A percentile compares a stretch with the other conserved stretches of the same genome.
Evolutionary conservation across 2,797 vertebrate genomes (phyloP).

Genomic region (Cyclopterus lumpus): DNA sequence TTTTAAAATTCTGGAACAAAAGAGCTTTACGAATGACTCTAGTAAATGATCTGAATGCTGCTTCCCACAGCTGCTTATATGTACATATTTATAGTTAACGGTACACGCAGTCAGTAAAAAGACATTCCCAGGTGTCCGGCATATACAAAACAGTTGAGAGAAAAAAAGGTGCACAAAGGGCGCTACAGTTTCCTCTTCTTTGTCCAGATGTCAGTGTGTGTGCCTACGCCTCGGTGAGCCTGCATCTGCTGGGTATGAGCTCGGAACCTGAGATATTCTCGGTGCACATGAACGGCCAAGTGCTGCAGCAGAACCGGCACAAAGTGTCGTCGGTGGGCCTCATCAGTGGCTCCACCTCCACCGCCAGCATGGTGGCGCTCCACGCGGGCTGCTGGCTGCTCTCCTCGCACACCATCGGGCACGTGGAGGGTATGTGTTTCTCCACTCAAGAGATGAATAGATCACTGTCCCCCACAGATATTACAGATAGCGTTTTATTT

Average conservation of each 20-base stretch:
- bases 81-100: background rate
- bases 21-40: background rate
- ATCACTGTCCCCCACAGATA: background rate
- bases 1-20: background rate
- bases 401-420: slow-evolving; percentile 88
- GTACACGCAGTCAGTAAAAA: background rate
- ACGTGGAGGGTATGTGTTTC: slow-evolving; percentile 87
- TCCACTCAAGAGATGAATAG: background rate
- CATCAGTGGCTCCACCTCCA: slow-evolving; percentile 86
- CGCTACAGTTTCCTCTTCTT: background rate
- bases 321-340: slow-evolving; percentile 89
- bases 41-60: background rate
- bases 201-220: slow-evolving; percentile 87
- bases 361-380: slow-evolving; percentile 86
- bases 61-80: background rate
- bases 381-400: slow-evolving; percentile 90
- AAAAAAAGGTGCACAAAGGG: background rate
- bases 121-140: background rate
- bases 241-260: slow-evolving; percentile 95
- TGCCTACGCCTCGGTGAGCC: slow-evolving; percentile 85
- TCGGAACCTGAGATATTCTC: slow-evolving; percentile 93
- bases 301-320: slow-evolving; percentile 86
- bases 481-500: background rate
- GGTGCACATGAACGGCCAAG: slow-evolving; percentile 93
- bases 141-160: background rate